Conservation (phyloP, 35 echinoderm and acorn worm genomes). For the Stichopus chloronotus region DNA sequence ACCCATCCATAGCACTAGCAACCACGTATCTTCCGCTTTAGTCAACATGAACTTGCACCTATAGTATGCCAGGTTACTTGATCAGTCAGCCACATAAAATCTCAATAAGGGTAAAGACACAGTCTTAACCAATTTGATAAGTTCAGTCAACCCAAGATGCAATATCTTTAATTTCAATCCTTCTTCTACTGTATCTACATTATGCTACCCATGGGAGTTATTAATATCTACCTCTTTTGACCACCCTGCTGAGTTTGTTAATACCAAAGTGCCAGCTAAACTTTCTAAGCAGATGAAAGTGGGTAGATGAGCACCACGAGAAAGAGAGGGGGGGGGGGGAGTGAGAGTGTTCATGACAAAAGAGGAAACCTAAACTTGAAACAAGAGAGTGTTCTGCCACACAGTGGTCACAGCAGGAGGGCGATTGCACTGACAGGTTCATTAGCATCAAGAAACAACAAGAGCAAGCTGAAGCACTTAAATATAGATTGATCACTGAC, state of each 20-base stretch:
- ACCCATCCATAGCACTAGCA: no score
- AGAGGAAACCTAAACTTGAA: neutral
- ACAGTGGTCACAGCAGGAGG: slow-evolving; percentile 25
- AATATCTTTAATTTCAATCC: slow-evolving; percentile 24
- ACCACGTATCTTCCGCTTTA: no score
- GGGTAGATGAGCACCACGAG: no score
- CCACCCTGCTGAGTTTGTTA: slow-evolving; percentile 23
- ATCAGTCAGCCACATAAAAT: no score
- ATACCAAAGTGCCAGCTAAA: neutral
- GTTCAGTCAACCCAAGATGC: no score
- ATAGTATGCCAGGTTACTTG: no score
- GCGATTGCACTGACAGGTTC: slow-evolving; percentile 15
- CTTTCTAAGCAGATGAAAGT: neutral
- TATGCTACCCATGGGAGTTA: slow-evolving; percentile 22
- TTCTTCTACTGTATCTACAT: neutral
- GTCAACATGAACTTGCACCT: no score
- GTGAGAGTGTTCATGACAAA: neutral
- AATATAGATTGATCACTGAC: no score
- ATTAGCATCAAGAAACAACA: neutral
- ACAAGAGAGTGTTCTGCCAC: slow-evolving; percentile 9
- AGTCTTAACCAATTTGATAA: no score
- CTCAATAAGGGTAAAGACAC: no score
- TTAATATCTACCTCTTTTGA: neutral
- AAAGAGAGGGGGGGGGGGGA: no score
- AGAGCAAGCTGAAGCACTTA: neutral